Percentiles rank a stretch among this genome's conserved stretches.
phyloP scores from a whole-genome alignment of 92 coral and sea anemone species.

The Metridium senile region DNA sequence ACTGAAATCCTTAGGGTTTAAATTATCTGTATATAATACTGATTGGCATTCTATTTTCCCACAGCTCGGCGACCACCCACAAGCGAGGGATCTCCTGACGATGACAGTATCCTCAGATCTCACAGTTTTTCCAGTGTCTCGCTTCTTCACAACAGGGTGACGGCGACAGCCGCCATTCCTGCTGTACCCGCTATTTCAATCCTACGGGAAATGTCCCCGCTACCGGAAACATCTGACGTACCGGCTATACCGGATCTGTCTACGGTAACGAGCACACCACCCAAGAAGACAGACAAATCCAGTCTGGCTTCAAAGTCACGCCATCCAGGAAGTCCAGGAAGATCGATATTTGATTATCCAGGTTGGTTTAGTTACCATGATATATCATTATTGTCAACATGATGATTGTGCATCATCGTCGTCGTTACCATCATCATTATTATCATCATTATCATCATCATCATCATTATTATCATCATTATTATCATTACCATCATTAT shows the following conservation, averaged over 20 bases:
- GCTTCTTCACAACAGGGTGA: slow-evolving; percentile 27
- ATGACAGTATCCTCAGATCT: slow-evolving; percentile 20
- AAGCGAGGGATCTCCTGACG: background rate
- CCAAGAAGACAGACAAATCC: background rate
- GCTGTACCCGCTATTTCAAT: slow-evolving; percentile 38
- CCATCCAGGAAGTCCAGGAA: background rate
- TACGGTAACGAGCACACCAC: background rate
- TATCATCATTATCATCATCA: no score
- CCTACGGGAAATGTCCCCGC: slow-evolving; percentile 12
- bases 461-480: no score
- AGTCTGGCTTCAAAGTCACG: no score
- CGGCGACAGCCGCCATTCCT: slow-evolving; percentile 30
- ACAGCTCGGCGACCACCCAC: slow-evolving; percentile 16
- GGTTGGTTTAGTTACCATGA: no score
- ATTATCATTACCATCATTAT: no score
- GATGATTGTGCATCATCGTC: no score
- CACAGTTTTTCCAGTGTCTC: slow-evolving; percentile 39
- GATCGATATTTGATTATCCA: slow-evolving; percentile 17
- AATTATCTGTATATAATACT: background rate
- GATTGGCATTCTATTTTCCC: background rate
- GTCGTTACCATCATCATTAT: no score
- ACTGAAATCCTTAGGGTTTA: no score
- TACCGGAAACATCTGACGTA: slow-evolving; percentile 10
- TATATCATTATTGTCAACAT: no score
- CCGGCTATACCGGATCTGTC: slow-evolving; percentile 10